A percentile compares a stretch with the other conserved stretches of the same genome.
These are phyloP conservation scores for Microplitis demolitor DNA, from an alignment of 1,140 invertebrate species.

Conservation along the genomic window DNA sequence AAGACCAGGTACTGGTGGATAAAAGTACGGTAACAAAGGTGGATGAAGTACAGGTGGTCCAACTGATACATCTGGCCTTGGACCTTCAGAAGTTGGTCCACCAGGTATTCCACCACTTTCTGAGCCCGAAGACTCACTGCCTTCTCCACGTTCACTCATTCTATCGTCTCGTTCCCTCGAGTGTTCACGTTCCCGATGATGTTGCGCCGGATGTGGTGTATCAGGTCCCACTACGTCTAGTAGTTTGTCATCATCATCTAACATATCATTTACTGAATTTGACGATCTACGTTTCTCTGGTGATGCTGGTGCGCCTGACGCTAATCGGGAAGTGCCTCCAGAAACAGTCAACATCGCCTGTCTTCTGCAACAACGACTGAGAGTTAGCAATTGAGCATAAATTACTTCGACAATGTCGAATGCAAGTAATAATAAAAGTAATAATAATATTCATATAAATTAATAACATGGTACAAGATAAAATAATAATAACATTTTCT, in stretches of 20 bases:
- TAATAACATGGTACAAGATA: not conserved
- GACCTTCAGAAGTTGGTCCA: constrained; percentile 66
- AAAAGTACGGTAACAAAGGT: constrained; percentile 85
- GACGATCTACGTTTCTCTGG: constrained; percentile 72
- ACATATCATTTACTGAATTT: constrained; percentile 63
- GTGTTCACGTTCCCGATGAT: constrained; percentile 56
- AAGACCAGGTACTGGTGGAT: constrained; percentile 76
- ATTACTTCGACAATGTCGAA: not conserved
- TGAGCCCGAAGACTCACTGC: constrained; percentile 60
- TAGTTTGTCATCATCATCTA: constrained; percentile 82
- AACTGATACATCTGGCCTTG: constrained; percentile 83
- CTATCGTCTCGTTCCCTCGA: constrained; percentile 56
- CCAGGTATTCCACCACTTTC: constrained; percentile 62
- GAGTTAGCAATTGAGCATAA: constrained; percentile 53
- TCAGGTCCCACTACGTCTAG: constrained; percentile 87
- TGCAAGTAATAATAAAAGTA: not conserved
- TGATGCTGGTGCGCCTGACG: constrained; percentile 69
- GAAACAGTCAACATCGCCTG: constrained; percentile 61
- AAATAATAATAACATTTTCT: not conserved
- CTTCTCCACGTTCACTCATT: constrained; percentile 55
- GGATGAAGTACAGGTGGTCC: constrained; percentile 83
- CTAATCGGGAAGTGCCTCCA: constrained; percentile 55
- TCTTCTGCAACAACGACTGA: constrained; percentile 69
- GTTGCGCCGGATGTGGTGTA: constrained; percentile 70
- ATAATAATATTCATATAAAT: not conserved